Evolutionary conservation across 1,140 invertebrate species (phyloP).

Genomic region (Harlomillsia oculata): DNA sequence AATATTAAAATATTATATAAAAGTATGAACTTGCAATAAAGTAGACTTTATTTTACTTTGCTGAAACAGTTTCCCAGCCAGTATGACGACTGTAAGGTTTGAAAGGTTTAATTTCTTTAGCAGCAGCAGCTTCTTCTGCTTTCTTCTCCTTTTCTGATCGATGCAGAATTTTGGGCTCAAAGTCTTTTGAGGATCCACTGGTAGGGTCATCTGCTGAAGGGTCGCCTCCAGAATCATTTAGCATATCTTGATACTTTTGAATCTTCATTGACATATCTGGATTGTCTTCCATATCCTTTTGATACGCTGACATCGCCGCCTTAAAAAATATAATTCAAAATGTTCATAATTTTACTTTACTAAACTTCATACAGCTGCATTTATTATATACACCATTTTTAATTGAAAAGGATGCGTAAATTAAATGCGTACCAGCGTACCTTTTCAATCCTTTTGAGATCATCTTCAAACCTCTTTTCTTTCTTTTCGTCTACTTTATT

Average conservation of each 20-base stretch:
- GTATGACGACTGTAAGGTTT: conserved; percentile 10
- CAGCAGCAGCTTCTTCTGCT: conserved; percentile 8
- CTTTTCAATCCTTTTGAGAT: conserved; percentile 80
- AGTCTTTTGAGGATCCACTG: neutral
- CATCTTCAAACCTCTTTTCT: conserved; percentile 61
- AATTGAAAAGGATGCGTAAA: conserved; percentile 11
- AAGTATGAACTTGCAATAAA: conserved; percentile 49
- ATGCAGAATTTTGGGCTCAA: conserved; percentile 28
- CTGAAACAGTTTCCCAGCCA: conserved; percentile 16
- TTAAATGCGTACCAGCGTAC: conserved; percentile 38
- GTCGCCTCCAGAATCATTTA: neutral
- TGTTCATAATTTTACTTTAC: conserved; percentile 1
- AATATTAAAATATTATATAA: conserved; percentile 42
- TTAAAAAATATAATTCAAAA: no score
- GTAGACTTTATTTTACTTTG: neutral
- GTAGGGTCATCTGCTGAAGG: neutral
- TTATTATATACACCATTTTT: conserved; percentile 4
- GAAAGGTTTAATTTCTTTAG: neutral
- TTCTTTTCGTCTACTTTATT: conserved; percentile 67
- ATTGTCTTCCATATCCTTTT: conserved; percentile 43
- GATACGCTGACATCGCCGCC: conserved; percentile 19
- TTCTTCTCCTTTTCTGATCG: conserved; percentile 24
- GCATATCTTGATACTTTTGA: conserved; percentile 7
- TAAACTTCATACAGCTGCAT: neutral
- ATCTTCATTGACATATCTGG: conserved; percentile 42